phyloP scores from a whole-genome alignment of 2,113 vertebrate genomes.

The Sminthopsis crassicaudata region DNA sequence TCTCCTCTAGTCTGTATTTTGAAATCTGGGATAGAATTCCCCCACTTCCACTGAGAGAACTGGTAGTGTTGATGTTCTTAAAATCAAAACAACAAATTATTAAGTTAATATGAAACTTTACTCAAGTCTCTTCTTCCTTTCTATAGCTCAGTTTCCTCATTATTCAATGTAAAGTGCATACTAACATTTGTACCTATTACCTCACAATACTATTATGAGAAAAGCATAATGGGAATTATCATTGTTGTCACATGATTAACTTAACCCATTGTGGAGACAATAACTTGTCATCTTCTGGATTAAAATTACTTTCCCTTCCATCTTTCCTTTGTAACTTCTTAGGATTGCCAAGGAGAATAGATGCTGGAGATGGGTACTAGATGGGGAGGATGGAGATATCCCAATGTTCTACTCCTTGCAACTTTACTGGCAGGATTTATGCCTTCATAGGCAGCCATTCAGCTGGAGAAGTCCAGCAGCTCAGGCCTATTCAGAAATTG shows the following conservation, averaged over 20 bases:
- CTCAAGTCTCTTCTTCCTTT: not conserved
- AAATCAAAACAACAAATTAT: not conserved
- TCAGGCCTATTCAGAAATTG: not conserved
- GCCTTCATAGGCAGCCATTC: not conserved
- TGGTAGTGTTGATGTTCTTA: not conserved
- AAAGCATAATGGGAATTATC: not conserved
- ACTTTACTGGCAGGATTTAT: not conserved
- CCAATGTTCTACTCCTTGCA: not conserved
- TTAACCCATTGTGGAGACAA: not conserved
- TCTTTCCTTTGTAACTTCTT: not conserved
- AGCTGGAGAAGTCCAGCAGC: not conserved
- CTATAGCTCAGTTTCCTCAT: not conserved
- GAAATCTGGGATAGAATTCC: not conserved
- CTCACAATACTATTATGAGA: no score
- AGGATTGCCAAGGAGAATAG: not conserved
- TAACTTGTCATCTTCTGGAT: not conserved
- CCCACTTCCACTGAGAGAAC: not conserved
- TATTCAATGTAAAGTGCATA: not conserved
- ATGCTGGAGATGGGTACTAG: not conserved
- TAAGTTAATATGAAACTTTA: not conserved
- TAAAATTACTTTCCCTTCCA: not conserved
- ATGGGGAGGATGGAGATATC: not conserved
- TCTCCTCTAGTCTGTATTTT: not conserved
- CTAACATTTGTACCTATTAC: not conserved
- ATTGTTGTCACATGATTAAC: not conserved